These are phyloP conservation scores for Colinus virginianus DNA, from an alignment of 2,113 vertebrate species.

Conservation along the genomic window DNA sequence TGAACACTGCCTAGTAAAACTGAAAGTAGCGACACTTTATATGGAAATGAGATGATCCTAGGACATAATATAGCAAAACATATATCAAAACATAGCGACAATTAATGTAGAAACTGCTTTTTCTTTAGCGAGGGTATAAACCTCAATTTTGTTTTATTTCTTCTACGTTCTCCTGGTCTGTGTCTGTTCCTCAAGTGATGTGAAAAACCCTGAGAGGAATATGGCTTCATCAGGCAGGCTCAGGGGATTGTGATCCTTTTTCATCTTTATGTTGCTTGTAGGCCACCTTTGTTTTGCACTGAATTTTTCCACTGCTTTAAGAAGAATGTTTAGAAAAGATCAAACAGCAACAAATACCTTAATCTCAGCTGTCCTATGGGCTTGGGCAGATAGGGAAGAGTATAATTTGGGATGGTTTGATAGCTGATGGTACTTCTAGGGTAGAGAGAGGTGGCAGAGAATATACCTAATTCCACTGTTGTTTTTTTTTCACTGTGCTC, in stretches of 20 bases:
- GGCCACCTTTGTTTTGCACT: not conserved
- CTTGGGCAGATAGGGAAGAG: conserved; percentile 21
- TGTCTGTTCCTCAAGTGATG: conserved; percentile 7
- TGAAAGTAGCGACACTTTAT: conserved; percentile 78
- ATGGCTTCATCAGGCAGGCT: not conserved
- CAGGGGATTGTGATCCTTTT: not conserved
- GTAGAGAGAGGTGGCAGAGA: not conserved
- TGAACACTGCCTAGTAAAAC: conserved; percentile 69
- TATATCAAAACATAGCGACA: conserved; percentile 75
- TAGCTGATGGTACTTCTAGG: not conserved
- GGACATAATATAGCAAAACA: conserved; percentile 64
- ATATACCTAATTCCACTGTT: conserved; percentile 2
- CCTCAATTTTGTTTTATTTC: conserved; percentile 44
- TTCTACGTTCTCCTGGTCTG: not conserved
- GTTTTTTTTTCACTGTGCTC: conserved; percentile 22
- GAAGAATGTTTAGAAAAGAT: conserved; percentile 20
- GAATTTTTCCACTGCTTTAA: conserved; percentile 8
- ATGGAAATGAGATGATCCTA: conserved; percentile 80
- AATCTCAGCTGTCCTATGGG: not conserved
- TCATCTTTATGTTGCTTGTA: not conserved
- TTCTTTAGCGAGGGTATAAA: conserved; percentile 14
- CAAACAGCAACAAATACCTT: conserved; percentile 35
- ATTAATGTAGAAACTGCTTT: conserved; percentile 39
- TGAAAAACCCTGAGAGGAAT: not conserved
- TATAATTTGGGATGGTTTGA: not conserved